Evolutionary conservation across 2,113 vertebrate genomes (phyloP), one percentile per base, ranked within the genome.

Genomic region (Thinocorus orbignyianus): DNA sequence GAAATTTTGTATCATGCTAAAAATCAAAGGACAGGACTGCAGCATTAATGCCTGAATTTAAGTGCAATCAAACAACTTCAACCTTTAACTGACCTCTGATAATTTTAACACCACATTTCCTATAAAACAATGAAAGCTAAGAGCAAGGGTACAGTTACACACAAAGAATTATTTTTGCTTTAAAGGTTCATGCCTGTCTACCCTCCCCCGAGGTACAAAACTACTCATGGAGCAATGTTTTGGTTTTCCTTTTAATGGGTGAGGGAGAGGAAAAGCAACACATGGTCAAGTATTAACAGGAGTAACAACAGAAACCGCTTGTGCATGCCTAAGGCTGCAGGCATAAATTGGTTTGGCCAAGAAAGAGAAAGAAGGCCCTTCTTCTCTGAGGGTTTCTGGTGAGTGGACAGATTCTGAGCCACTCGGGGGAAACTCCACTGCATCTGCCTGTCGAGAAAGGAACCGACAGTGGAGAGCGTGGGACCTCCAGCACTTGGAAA

Each of bases 381-480:
- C 46, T 49, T 39, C 73, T 66, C 5, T 3, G 39, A 25, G 37
- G 11, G 30, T 48, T 95, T 57, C 72, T 94, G 55, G 39, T 39
- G 49, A 41, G 49, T 1, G 5, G 48, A 31, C 46, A 86, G 51
- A 19, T 20, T 41, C 69, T 49, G 46, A 64, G 35, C 3, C 0
- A 0, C 16, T 18, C 16, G 6, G 18, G n/a, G 42, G 22, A 64
- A 89, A 55, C 8, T 55, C 66, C 5, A 1, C 7, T 11, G 42
- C 55, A 68, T 66, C 35, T 42, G 26, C 25, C 33, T 35, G 37
- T 58, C n/a, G 65, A 78, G 35, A 71, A 79, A 74, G 68, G 28
- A 16, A n/a, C 37, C 4, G 2, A 22, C 22, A 1, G 48, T 3
- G 2, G 46, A n/a, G 41, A 28, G 33, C 0, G 0, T 25, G 58